Evolutionary conservation across 2,113 vertebrate genomes (phyloP), one percentile per base, ranked within the genome.

Genomic region (Marcusenius ussheri): DNA sequence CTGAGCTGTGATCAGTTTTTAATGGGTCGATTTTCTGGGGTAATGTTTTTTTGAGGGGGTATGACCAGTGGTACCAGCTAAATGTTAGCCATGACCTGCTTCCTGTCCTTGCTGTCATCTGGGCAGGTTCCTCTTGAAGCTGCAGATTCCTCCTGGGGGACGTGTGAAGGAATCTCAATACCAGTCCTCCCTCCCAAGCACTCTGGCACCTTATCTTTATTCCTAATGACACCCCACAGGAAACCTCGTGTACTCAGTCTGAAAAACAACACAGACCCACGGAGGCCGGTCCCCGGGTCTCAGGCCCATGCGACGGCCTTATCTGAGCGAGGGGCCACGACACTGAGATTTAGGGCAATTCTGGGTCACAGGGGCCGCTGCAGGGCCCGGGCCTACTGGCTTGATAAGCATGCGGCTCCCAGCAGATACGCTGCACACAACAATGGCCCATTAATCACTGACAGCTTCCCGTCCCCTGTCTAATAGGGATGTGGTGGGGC

Each of bases 231-330:
- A 96, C 95, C 95, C 95, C 95, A 95, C 90, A 90, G 96, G 95
- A 97, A 96, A 96, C 95, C 95, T 96, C 94, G 94, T 94, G 94
- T 96, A 95, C 95, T 96, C 97, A 95, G 96, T 96, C 96, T 96
- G 95, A 95, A 96, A 96, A 96, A 97, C 92, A 91, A 96, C 95
- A 97, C 97, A 96, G 97, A 97, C 95, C 96, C 95, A 94, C 95
- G 96, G 95, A 94, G 93, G 95, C 94, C 94, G 91, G 93, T 96
- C 74, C 94, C 89, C 93, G 92, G 95, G 94, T 95, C 94, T 93
- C 93, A 95, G 96, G 93, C 94, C 94, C 94, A 95, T 93, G 92
- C 90, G 88, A 89, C 92, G 91, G 93, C 93, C 92, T 95, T 95
- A 95, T 96, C 95, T 95, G 92, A 94, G 93, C 91, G 91, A 94